Conservation (phyloP, 2,888 invertebrate genomes). For the Caenorhabditis macrosperma region DNA sequence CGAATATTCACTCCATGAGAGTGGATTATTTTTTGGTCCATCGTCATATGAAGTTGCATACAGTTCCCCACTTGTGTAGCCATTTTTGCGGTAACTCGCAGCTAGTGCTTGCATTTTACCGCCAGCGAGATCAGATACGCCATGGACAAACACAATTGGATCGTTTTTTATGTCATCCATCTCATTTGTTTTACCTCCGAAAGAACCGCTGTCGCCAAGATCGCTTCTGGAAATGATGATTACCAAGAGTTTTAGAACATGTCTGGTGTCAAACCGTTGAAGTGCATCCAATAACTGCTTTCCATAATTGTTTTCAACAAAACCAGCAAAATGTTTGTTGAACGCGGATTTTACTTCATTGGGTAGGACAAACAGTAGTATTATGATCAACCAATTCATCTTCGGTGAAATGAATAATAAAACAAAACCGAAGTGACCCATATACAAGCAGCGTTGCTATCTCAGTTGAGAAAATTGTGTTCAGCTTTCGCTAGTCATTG, state of each 20-base stretch:
- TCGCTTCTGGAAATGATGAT: constrained; percentile 45
- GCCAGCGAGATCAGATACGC: constrained; percentile 74
- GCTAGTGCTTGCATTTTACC: constrained; percentile 70
- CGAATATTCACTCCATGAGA: constrained; percentile 74
- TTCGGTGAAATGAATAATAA: background rate
- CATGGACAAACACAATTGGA: constrained; percentile 71
- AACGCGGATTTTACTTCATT: constrained; percentile 23
- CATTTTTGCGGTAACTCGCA: constrained; percentile 56
- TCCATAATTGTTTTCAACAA: constrained; percentile 61
- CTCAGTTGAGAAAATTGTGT: background rate
- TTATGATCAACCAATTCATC: background rate
- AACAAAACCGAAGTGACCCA: background rate
- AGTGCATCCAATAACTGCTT: constrained; percentile 52
- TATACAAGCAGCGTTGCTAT: constrained; percentile 1
- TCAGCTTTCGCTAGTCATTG: no score
- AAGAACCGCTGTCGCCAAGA: constrained; percentile 61
- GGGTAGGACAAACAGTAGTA: background rate
- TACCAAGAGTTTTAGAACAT: background rate
- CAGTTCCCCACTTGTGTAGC: constrained; percentile 69
- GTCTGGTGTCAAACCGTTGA: constrained; percentile 41
- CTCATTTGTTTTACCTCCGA: constrained; percentile 47
- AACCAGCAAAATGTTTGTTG: constrained; percentile 60
- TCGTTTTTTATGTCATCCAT: constrained; percentile 32
- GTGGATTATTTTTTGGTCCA: constrained; percentile 67
- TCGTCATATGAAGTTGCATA: constrained; percentile 73